Evolutionary conservation across 2,888 invertebrate species (phyloP).

Genomic region (Ptychoptera albimana): DNA sequence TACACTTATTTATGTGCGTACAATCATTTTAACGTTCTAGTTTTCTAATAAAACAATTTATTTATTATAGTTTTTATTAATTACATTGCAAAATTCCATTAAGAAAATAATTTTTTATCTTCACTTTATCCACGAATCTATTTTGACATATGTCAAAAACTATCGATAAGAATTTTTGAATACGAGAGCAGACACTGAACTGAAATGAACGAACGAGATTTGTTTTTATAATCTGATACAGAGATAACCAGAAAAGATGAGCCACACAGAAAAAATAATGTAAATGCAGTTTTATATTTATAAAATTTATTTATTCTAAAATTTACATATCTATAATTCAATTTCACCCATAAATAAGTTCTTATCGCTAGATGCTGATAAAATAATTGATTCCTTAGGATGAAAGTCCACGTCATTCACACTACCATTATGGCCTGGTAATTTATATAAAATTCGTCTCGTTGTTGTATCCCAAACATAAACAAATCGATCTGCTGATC

Average conservation of each 20-base stretch:
- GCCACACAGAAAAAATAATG: too few relatives aligned
- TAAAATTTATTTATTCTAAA: too few relatives aligned
- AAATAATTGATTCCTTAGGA: conserved; percentile 79
- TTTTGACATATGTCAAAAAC: too few relatives aligned
- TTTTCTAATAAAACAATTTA: background rate
- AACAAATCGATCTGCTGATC: conserved; percentile 89
- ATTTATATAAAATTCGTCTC: conserved; percentile 80
- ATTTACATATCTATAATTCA: conserved; percentile 30
- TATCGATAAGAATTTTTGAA: too few relatives aligned
- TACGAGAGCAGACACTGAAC: too few relatives aligned
- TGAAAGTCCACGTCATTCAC: conserved; percentile 96
- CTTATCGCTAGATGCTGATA: conserved; percentile 92
- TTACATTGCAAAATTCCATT: too few relatives aligned
- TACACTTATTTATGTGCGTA: background rate
- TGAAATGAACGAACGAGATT: too few relatives aligned
- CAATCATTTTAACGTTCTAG: background rate
- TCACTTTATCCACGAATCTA: too few relatives aligned
- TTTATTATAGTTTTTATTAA: background rate
- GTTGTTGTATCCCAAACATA: conserved; percentile 96
- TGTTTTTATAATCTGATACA: too few relatives aligned
- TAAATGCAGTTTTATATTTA: too few relatives aligned
- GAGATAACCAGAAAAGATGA: too few relatives aligned
- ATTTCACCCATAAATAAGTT: conserved; percentile 92
- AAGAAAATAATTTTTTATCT: too few relatives aligned
- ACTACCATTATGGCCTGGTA: conserved; percentile 95